These are phyloP conservation scores for Artibeus jamaicensis DNA, from an alignment of 2,797 vertebrate genomes.

Conservation along the genomic window DNA sequence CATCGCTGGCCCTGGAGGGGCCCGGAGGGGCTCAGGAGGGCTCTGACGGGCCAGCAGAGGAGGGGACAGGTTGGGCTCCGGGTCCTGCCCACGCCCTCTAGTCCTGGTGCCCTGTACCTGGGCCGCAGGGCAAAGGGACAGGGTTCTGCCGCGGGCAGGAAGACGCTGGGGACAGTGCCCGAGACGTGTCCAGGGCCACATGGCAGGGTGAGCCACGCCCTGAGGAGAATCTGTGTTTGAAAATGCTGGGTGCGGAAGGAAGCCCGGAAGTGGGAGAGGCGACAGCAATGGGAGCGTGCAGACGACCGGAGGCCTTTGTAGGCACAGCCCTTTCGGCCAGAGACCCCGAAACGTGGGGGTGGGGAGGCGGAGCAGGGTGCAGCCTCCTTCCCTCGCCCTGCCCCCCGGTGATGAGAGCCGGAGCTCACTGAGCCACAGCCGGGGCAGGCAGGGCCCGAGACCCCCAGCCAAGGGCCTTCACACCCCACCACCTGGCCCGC, in stretches of 20 bases:
- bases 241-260: slow-evolving; percentile 68
- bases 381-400: not conserved
- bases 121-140: fast-evolving
- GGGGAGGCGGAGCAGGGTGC: not conserved
- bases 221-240: slow-evolving; percentile 45
- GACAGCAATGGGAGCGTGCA: slow-evolving; percentile 54
- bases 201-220: slow-evolving; percentile 45
- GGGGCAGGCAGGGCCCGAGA: fast-evolving
- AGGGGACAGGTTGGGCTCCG: not conserved
- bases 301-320: not conserved
- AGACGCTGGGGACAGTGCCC: not conserved
- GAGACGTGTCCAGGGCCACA: not conserved
- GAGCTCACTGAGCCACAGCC: not conserved
- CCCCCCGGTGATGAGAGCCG: fast-evolving
- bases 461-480: fast-evolving
- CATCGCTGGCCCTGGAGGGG: fast-evolving
- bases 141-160: not conserved
- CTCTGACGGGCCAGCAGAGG: not conserved
- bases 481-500: fast-evolving
- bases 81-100: not conserved
- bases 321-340: slow-evolving; percentile 30
- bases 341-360: not conserved
- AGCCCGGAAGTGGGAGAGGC: slow-evolving; percentile 23
- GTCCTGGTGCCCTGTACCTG: not conserved
- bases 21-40: fast-evolving